Base-by-base conservation (phyloP, 35 echinoderm and acorn worm genomes). In the Ptychodera flava region DNA sequence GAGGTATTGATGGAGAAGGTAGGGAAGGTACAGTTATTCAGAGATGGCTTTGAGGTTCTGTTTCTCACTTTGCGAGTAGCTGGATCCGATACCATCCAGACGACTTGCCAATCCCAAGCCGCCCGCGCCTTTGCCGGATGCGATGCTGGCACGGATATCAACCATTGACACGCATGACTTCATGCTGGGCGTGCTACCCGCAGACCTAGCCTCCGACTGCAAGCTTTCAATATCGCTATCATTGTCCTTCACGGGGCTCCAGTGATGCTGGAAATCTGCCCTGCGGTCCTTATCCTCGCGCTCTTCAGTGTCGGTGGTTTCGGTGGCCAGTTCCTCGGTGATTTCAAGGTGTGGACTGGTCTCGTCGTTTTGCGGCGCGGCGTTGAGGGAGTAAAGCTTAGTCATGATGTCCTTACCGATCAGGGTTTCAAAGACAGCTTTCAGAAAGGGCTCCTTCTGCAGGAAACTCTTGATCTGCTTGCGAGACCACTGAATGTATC, bases 391-490 rank as follows among this genome's bases (percentile, higher is more conserved):
- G 76, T 94, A 99, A 1, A 94, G 52, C 84, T 99, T 94, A 0
- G 89, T 91, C 16, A 90, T 94, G 37, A 99, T 92, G 76, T 99
- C 96, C 84, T 91, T 99, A 15, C 92, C 96, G 32, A 99, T 83
- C 35, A 85, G 45, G 1, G 93, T 89, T 79, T 99, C 93, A 34
- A 99, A 90, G 30, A 99, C 90, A 34, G 93, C 86, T 82, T 80
- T 75, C 32, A 99, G 78, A 81, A 99, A 89, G 22, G 85, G 85
- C 35, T 94, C 90, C 34, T 86, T 87, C 35, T 94, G 85, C 15
- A 99, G 90, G 79, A 94, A 99, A 27, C 38, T 81, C 35, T 92
- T 90, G 16, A 99, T 85, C 29, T 85, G 79, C 16, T 36, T 27
- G 29, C 92, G 77, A 31, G 90, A 86, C 96, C 96, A 99, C 45